A percentile compares a stretch with the other conserved stretches of the same genome.
These are phyloP conservation scores for Puffinus mauretanicus DNA, from an alignment of 2,113 vertebrate genomes.

Conservation along the genomic window DNA sequence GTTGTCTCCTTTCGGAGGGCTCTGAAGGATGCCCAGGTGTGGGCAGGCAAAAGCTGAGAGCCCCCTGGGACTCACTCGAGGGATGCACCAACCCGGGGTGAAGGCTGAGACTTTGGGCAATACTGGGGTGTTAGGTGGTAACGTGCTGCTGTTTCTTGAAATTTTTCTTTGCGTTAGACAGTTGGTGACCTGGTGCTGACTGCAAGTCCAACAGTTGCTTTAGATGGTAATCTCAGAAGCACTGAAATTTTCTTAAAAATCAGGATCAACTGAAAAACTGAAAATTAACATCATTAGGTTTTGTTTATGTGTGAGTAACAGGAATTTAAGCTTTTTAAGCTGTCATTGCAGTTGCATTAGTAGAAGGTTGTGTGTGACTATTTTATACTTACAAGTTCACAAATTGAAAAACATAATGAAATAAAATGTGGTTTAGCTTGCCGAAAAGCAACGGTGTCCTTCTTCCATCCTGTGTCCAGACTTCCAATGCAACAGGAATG, in stretches of 20 bases:
- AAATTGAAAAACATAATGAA: background rate
- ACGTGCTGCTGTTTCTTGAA: background rate
- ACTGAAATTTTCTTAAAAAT: background rate
- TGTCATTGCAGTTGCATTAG: background rate
- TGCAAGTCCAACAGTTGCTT: background rate
- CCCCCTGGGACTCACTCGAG: accelerated
- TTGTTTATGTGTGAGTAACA: background rate
- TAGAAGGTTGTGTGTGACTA: background rate
- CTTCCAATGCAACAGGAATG: background rate
- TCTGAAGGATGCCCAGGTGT: background rate
- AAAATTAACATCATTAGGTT: background rate
- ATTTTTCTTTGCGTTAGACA: background rate
- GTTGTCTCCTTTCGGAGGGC: background rate
- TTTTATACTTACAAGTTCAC: background rate
- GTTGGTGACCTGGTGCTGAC: background rate
- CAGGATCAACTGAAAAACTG: background rate
- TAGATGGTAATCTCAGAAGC: background rate
- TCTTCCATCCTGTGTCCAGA: background rate
- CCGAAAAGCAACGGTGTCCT: background rate
- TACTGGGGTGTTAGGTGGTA: background rate
- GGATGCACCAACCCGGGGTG: accelerated
- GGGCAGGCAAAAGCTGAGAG: background rate
- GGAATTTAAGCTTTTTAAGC: background rate
- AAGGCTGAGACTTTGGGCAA: background rate
- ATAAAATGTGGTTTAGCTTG: background rate